Percentiles rank a stretch among this genome's conserved stretches.
Evolutionary conservation across 1,140 invertebrate genomes (phyloP).

Genomic region (Drosophila simulans): DNA sequence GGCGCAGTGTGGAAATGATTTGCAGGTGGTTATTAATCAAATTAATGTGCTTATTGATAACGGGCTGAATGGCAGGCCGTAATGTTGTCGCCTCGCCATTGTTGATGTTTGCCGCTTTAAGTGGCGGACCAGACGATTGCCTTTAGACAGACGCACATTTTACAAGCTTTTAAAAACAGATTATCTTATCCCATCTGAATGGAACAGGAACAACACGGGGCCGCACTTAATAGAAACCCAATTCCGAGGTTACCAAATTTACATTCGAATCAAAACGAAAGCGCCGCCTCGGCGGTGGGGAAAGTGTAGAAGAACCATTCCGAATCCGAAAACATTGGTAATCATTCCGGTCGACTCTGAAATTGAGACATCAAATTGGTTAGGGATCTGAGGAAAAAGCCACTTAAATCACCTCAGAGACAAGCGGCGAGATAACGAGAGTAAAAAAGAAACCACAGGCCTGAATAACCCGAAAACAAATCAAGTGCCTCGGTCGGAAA

Average conservation of each 20-base stretch:
- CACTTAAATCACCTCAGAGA: conserved; percentile 77
- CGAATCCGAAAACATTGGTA: conserved; percentile 17
- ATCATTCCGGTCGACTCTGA: conserved; percentile 35
- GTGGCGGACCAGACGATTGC: conserved; percentile 38
- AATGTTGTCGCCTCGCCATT: conserved; percentile 58
- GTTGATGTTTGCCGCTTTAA: conserved; percentile 42
- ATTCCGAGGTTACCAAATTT: conserved; percentile 50
- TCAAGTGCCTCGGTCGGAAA: conserved; percentile 43
- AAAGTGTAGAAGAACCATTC: conserved; percentile 31
- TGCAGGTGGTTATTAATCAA: conserved; percentile 84
- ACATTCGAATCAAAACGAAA: conserved; percentile 61
- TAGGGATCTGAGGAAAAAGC: conserved; percentile 38
- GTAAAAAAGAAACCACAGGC: conserved; percentile 32
- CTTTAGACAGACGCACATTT: conserved; percentile 48
- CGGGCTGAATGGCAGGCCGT: conserved; percentile 38
- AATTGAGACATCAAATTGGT: conserved; percentile 75
- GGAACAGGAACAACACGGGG: conserved; percentile 65
- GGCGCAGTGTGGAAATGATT: conserved; percentile 76
- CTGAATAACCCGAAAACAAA: conserved; percentile 51
- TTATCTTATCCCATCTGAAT: conserved; percentile 72
- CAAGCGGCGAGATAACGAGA: conserved; percentile 70
- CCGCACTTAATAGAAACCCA: conserved; percentile 73
- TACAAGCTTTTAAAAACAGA: conserved; percentile 73
- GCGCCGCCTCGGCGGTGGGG: conserved; percentile 33
- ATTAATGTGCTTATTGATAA: conserved; percentile 84